Evolutionary conservation across 2,113 vertebrate species (phyloP).

Genomic region (Peucedramus taeniatus): DNA sequence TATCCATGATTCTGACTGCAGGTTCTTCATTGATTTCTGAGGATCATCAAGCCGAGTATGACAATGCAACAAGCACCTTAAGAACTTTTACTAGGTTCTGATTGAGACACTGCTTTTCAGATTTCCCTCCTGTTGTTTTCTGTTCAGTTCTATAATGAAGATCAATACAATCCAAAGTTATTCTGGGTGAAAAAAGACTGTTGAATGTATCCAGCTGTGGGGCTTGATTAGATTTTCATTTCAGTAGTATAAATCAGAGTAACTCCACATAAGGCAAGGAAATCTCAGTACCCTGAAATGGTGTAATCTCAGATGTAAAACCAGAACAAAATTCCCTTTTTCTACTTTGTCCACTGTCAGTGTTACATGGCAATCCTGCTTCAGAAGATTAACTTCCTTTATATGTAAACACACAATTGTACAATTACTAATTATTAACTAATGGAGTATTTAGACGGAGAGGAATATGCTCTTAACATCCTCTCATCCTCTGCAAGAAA

Average conservation of each 20-base stretch:
- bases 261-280: background rate
- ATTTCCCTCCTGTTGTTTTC: conserved; percentile 13
- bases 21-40: background rate
- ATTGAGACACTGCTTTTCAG: conserved; percentile 5
- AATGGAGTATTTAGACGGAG: background rate
- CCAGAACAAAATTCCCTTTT: background rate
- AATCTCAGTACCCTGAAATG: background rate
- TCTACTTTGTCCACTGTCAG: background rate
- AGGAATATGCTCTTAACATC: background rate
- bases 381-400: background rate
- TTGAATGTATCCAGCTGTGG: conserved; percentile 17
- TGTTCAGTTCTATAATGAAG: conserved; percentile 5
- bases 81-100: conserved; percentile 21
- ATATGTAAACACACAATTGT: background rate
- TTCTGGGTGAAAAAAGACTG: background rate
- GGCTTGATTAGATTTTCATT: conserved; percentile 46
- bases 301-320: background rate
- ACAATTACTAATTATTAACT: background rate
- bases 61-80: background rate
- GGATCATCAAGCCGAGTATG: background rate
- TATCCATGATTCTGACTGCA: background rate
- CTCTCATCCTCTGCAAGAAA: background rate
- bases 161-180: conserved; percentile 12
- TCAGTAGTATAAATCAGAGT: conserved; percentile 12
- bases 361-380: background rate